Base-by-base conservation (phyloP, 92 coral and sea anemone genomes). In the Phymanthus crucifer region DNA sequence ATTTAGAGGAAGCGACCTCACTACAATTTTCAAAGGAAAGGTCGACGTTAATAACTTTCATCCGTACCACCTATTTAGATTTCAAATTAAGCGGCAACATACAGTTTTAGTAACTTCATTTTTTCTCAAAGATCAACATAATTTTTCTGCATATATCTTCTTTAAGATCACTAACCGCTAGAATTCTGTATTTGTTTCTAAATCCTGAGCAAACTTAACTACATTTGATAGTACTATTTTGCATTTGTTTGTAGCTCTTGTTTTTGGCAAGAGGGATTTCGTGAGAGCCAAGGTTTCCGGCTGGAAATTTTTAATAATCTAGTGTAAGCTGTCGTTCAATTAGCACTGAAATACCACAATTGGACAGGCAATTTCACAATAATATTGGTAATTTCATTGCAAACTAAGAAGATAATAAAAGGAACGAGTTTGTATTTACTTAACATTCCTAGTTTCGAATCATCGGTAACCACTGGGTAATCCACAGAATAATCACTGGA, bases 341-440 rank as follows among this genome's bases (percentile, higher is more conserved):
- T 71, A 71, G 8, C 75, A 71, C 32, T 71, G 54, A 40, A 24
- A 14, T 19, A 71, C 75, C 75, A 57, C 75, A 71, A 71, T 71
- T 71, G 75, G 10, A 45, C 40, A 57, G 40, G 40, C 75, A 71
- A 71, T 71, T 50, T 16, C 7, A 17, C 23, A 19, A 71, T 71
- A 71, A 71, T 71, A 40, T 36, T 40, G 32, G 32, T 71, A 71
- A 71, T 71, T 24, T 31, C 32, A 14, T 36, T 31, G 18, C 75
- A 71, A 71, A 71, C 50, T 38, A 18, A 71, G 36, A 38, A 32
- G 58, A 2, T 38, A 21, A 38, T 38, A 40, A 23, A n/a, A 14
- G 29, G 12, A 40, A 71, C 9, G 17, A 6, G 16, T 18, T 16
- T 10, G 3, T 70, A 17, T 40, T 71, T 40, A 21, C 75, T 71